Base-by-base conservation (phyloP, 2,113 vertebrate species). In the Rousettus leschenaultii region DNA sequence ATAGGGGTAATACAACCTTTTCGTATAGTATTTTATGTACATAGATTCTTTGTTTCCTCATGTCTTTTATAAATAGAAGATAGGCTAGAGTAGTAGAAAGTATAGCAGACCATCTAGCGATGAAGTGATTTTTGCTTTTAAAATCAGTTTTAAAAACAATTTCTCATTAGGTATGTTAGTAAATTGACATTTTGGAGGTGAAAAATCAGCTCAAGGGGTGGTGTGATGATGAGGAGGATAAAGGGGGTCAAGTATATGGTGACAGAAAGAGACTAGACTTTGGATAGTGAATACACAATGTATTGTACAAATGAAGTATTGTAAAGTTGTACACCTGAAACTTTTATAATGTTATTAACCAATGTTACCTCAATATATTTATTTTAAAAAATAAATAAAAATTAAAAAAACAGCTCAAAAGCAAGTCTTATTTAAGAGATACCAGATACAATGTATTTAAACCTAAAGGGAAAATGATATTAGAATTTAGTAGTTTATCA, bases 11-110 rank as follows among this genome's bases (percentile, higher is more conserved):
- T 80, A 57, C 55, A 61, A 77, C 48, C 53, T 30, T 91, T 91
- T 83, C 73, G 8, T 43, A 51, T 68, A 74, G 22, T 71, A 89
- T 86, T 85, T 74, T 88, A 53, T 68, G 79, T 86, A 59, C 24
- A 63, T 65, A 80, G 28, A 89, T 93, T 70, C 43, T n/a, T 78
- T 95, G n/a, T 80, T 74, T 96, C n/a, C 45, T 88, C n/a, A 48
- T 53, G 21, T 38, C 35, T 74, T 92, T 95, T 70, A 45, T 61
- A 63, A 82, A 70, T 78, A 86, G 86, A 95, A 88, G 63, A 51
- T 24, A 86, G 51, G 55, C 40, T 86, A 70, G 75, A 75, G 51
- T 43, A 82, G 38, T 80, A 82, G 53, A 95, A 80, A 96, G 43
- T 86, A 45, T 61, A 82, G 35, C 28, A 86, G 86, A 68, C 48